phyloP scores from a whole-genome alignment of 1,140 invertebrate genomes.

The Leptinotarsa defecta region DNA sequence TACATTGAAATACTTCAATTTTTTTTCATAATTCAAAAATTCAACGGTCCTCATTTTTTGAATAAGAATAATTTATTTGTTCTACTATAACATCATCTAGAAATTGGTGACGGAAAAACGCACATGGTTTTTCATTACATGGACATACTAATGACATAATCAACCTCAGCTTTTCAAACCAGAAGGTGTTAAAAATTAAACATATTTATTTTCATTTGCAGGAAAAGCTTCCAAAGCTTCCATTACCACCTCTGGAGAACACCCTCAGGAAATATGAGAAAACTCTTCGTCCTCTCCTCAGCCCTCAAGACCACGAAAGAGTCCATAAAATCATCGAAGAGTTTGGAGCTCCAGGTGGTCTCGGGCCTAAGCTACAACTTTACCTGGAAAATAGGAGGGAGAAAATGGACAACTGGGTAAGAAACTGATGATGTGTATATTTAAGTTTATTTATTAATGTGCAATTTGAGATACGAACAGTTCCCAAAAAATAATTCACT shows the following conservation, averaged over 20 bases:
- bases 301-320: constrained; percentile 71
- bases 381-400: constrained; percentile 79
- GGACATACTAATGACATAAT: too few relatives aligned
- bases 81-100: too few relatives aligned
- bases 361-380: constrained; percentile 84
- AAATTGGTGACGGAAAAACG: too few relatives aligned
- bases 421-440: neutral
- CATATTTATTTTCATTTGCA: constrained; percentile 38
- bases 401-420: constrained; percentile 91
- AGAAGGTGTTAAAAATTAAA: neutral
- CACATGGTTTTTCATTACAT: too few relatives aligned
- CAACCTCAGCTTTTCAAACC: too few relatives aligned
- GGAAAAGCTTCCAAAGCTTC: constrained; percentile 82
- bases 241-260: constrained; percentile 84
- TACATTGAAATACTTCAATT: too few relatives aligned
- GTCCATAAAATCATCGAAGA: constrained; percentile 73
- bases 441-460: too few relatives aligned
- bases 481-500: too few relatives aligned
- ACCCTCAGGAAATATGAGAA: constrained; percentile 91
- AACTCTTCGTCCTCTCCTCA: constrained; percentile 81
- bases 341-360: constrained; percentile 72
- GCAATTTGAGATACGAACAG: too few relatives aligned
- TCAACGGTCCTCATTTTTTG: too few relatives aligned
- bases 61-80: too few relatives aligned
- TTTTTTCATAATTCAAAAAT: too few relatives aligned